Conservation (phyloP, 2,113 vertebrate species). For the Phrynosoma blainvillii region DNA sequence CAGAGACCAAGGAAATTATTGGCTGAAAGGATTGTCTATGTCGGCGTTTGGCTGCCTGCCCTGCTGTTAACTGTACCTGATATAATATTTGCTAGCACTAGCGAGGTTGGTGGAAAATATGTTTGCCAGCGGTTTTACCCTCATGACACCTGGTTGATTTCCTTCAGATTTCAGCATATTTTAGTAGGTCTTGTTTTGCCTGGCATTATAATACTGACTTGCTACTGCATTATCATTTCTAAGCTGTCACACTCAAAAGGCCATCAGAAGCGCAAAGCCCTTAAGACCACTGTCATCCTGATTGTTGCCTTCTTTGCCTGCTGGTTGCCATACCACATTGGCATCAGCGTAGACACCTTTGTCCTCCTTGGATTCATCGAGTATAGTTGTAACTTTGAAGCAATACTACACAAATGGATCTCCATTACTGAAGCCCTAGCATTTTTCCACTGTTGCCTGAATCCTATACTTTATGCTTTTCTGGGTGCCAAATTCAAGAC, state of each 20-base stretch:
- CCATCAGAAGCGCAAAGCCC: conserved; percentile 92
- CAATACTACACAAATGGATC: conserved; percentile 87
- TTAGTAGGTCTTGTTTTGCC: conserved; percentile 92
- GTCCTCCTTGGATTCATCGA: conserved; percentile 81
- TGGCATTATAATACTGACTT: conserved; percentile 91
- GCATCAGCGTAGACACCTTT: conserved; percentile 90
- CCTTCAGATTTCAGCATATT: conserved; percentile 93
- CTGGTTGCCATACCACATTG: conserved; percentile 93
- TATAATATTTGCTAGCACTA: conserved; percentile 85
- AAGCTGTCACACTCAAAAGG: conserved; percentile 91
- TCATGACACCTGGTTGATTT: conserved; percentile 77
- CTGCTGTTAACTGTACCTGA: conserved; percentile 89
- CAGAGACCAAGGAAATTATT: conserved; percentile 87
- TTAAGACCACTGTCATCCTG: conserved; percentile 96
- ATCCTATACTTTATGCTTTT: conserved; percentile 98
- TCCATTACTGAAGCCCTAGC: conserved; percentile 92
- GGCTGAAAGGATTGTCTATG: conserved; percentile 89
- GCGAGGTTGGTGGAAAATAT: conserved; percentile 58
- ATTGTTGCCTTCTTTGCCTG: conserved; percentile 94
- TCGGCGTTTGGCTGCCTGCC: conserved; percentile 94
- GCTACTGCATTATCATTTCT: conserved; percentile 96
- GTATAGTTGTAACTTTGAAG: conserved; percentile 82
- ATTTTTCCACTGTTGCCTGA: conserved; percentile 97
- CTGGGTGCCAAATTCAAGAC: conserved; percentile 96
- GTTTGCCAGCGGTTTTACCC: conserved; percentile 91